These are phyloP conservation scores for Sceloporus tristichus DNA, from an alignment of 2,113 vertebrate genomes.

Conservation along the genomic window DNA sequence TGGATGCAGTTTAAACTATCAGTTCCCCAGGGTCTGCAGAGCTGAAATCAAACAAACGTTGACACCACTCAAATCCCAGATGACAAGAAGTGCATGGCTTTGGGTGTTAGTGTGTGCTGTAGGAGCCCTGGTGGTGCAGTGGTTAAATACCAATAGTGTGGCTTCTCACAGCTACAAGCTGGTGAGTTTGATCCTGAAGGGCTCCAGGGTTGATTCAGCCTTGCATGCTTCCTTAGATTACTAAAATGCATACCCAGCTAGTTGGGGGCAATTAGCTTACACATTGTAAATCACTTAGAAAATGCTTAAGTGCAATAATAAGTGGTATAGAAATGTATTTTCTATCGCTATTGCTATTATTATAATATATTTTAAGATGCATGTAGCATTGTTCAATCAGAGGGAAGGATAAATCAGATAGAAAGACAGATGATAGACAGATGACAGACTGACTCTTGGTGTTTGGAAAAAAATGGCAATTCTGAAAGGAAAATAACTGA, in stretches of 20 bases:
- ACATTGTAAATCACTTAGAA: no score
- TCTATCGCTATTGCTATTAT: not conserved
- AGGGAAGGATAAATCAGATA: not conserved
- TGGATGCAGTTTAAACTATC: no score
- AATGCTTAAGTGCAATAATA: no score
- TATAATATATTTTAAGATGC: not conserved
- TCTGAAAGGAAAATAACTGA: conserved; percentile 61
- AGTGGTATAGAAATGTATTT: no score
- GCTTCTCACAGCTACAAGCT: no score
- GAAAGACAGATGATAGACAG: not conserved
- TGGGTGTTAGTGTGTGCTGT: not conserved
- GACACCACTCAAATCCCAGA: not conserved
- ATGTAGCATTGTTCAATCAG: not conserved
- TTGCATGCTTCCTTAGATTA: no score
- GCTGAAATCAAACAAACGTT: not conserved
- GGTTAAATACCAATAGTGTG: not conserved
- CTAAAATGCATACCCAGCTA: no score
- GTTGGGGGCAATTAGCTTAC: no score
- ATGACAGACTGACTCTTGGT: not conserved
- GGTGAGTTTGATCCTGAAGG: no score
- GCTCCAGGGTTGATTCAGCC: no score
- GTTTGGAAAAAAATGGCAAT: not conserved
- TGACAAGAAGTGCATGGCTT: not conserved
- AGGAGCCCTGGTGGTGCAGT: not conserved
- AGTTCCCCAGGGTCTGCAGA: not conserved